phyloP scores from a whole-genome alignment of 2,797 vertebrate species.

The Peromyscus melanophrys region DNA sequence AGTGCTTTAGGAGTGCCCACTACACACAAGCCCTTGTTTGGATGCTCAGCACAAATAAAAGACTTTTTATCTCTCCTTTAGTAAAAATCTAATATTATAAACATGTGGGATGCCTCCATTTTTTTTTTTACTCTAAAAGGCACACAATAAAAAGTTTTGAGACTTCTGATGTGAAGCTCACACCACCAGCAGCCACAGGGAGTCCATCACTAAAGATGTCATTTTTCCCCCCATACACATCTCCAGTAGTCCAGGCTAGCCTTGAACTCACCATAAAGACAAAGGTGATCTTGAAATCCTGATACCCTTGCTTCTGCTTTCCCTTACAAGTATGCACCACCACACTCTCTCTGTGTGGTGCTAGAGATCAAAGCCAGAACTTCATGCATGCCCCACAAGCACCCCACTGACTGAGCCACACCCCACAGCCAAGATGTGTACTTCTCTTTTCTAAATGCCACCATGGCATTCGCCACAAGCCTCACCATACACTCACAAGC shows the following conservation, averaged over 20 bases:
- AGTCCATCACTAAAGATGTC: constrained; percentile 2
- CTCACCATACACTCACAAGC: neutral
- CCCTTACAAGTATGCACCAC: no score
- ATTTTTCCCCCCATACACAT: neutral
- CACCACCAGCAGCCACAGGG: neutral
- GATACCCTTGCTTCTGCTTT: neutral
- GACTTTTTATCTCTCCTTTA: neutral
- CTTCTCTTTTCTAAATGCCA: neutral
- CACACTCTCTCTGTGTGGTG: neutral
- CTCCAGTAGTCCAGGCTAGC: neutral
- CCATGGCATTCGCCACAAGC: neutral
- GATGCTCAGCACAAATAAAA: neutral
- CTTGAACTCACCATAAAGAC: neutral
- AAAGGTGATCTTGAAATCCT: neutral
- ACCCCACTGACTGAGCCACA: neutral
- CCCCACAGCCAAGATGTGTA: neutral
- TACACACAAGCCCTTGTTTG: neutral
- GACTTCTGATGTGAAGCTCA: neutral
- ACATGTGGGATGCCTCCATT: neutral
- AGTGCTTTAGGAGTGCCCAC: neutral
- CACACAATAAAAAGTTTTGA: neutral
- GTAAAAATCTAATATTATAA: neutral
- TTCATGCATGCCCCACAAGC: neutral
- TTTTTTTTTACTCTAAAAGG: neutral
- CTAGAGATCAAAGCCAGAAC: neutral